Conservation (phyloP, 2,797 vertebrate species). For the Okamejei kenojei region DNA sequence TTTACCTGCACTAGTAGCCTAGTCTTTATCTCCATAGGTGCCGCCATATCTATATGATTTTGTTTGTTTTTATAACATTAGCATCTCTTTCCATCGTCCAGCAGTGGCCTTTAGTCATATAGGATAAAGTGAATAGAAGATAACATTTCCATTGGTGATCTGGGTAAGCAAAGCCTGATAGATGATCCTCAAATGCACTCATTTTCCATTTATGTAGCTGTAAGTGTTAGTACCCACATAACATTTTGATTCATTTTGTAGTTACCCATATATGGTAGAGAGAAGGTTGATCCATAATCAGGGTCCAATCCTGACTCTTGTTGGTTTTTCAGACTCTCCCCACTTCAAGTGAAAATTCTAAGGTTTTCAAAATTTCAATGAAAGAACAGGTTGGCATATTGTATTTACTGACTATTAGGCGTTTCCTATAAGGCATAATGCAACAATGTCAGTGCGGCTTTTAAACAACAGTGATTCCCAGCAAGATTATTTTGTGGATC, state of each 20-base stretch:
- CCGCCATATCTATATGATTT: no score
- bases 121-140: neutral
- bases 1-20: no score
- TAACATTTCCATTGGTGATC: neutral
- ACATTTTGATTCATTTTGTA: neutral
- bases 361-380: neutral
- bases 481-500: neutral
- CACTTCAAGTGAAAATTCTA: neutral
- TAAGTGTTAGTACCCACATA: neutral
- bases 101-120: neutral
- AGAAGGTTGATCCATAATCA: neutral
- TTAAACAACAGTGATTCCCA: neutral
- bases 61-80: neutral
- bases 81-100: neutral
- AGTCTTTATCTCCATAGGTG: no score
- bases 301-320: neutral
- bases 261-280: neutral
- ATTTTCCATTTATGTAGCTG: neutral
- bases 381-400: neutral
- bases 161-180: neutral
- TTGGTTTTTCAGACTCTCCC: neutral
- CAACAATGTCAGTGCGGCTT: neutral
- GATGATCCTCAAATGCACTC: neutral
- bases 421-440: no score
- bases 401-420: neutral